Evolutionary conservation across 2,797 vertebrate species (phyloP), one percentile per base, ranked within the genome.

Genomic region (Myotis planiceps): DNA sequence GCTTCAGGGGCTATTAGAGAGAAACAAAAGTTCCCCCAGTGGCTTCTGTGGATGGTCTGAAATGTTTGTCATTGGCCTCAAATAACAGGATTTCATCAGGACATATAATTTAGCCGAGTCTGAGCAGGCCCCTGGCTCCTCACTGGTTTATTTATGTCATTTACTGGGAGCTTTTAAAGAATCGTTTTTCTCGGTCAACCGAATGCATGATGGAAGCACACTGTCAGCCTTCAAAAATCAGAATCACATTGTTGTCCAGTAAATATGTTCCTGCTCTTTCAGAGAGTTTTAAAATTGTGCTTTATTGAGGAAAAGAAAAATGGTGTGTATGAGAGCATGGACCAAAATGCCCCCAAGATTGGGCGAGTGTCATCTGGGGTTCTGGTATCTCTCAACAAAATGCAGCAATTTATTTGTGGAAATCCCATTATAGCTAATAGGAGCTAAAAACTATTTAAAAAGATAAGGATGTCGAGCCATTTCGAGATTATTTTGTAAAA

Each of bases 141-240:
- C 74, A 29, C 69, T 69, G 32, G 53, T 63, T 45, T 76, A 96
- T 97, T 97, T 96, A 90, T 83, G 92, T 81, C 87, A 45, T 96
- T 98, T 97, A 95, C 65, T 72, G 94, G 83, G 45, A 83, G 49
- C 90, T 96, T 93, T 96, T 95, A 97, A 98, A 94, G 96, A 97
- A 95, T 90, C 94, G 89, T 92, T 93, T 95, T 90, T 96, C 88
- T 76, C 63, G 0, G 18, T 88, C 86, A 89, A 15, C 78, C 83
- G 93, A 96, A 80, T 39, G 2, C 27, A 39, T 87, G 18, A 95
- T 71, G 79, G 96, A 96, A 94, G 32, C 34, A 72, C 69, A 84
- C 1, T 65, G 72, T 96, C 96, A 97, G 95, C 95, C 97, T 98
- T 88, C 96, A 88, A 93, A 95, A 95, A 60, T 95, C 90, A 79